Evolutionary conservation across 2,888 invertebrate species (phyloP).

Genomic region (Melanophora roralis): DNA sequence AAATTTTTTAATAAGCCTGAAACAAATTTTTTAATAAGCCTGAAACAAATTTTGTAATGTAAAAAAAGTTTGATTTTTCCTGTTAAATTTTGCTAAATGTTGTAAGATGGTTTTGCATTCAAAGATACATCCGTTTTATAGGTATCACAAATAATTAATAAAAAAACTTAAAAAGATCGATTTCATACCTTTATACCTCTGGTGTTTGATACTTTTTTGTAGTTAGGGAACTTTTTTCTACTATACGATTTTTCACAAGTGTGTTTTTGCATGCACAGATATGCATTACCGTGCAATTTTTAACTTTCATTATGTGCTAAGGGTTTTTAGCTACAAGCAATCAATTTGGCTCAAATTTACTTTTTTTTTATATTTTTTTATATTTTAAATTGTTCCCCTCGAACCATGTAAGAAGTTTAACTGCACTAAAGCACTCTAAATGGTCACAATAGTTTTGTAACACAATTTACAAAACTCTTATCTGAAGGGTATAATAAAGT

Average conservation of each 20-base stretch:
- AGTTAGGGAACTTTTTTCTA: not conserved
- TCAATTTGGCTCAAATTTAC: constrained; percentile 35
- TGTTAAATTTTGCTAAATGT: too few species aligned
- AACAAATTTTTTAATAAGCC: too few species aligned
- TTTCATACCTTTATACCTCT: not conserved
- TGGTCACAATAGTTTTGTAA: constrained; percentile 10
- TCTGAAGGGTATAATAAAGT: too few species aligned
- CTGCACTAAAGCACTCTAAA: constrained; percentile 33
- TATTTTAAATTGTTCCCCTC: too few species aligned
- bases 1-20: too few species aligned
- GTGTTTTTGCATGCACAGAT: not conserved
- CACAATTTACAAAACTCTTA: too few species aligned
- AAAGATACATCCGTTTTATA: too few species aligned
- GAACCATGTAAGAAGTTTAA: too few species aligned
- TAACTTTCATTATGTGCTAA: constrained; percentile 48
- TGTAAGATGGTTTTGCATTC: too few species aligned
- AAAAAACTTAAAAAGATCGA: not conserved
- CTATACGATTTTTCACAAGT: not conserved
- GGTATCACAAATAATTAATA: not conserved
- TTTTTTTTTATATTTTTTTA: constrained; percentile 5
- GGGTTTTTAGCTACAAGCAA: constrained; percentile 42
- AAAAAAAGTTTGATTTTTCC: too few species aligned
- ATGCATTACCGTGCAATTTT: not conserved
- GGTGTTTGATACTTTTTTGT: not conserved
- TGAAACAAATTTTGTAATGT: too few species aligned